Conservation (phyloP, 2,888 invertebrate species). For the Morpho helenor region DNA sequence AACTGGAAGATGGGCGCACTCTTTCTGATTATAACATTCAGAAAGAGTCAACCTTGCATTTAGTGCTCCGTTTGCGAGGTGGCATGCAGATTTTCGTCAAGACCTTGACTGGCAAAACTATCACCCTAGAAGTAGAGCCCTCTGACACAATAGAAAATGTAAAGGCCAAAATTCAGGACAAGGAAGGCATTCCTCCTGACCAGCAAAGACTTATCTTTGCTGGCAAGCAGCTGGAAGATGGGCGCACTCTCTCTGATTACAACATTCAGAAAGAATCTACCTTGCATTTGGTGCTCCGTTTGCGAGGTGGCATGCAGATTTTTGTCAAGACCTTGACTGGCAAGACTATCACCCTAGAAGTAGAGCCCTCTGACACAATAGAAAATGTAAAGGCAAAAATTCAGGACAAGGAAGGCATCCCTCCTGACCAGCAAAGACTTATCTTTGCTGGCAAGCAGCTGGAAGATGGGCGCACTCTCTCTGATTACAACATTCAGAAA, state of each 20-base stretch:
- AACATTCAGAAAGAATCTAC: constrained; percentile 53
- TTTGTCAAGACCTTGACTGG: constrained; percentile 43
- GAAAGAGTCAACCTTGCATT: constrained; percentile 37
- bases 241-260: constrained; percentile 43
- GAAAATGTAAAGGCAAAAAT: constrained; percentile 30
- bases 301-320: constrained; percentile 50
- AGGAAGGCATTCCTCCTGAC: constrained; percentile 59
- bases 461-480: constrained; percentile 46
- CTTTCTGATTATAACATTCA: constrained; percentile 26
- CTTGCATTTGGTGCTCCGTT: constrained; percentile 39
- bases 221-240: constrained; percentile 51
- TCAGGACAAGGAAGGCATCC: constrained; percentile 12
- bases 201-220: constrained; percentile 59
- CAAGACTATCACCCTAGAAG: constrained; percentile 42
- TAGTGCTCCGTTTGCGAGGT: constrained; percentile 31
- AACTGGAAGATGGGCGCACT: constrained; percentile 29
- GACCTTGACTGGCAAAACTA: constrained; percentile 50
- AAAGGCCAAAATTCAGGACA: constrained; percentile 61
- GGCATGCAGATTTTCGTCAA: constrained; percentile 53
- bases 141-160: constrained; percentile 60
- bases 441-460: constrained; percentile 50
- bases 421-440: constrained; percentile 1
- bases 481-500: constrained; percentile 46
- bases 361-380: constrained; percentile 41
- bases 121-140: constrained; percentile 55